These are phyloP conservation scores for Prinia subflava DNA, from an alignment of 2,113 vertebrate species.

Conservation along the genomic window DNA sequence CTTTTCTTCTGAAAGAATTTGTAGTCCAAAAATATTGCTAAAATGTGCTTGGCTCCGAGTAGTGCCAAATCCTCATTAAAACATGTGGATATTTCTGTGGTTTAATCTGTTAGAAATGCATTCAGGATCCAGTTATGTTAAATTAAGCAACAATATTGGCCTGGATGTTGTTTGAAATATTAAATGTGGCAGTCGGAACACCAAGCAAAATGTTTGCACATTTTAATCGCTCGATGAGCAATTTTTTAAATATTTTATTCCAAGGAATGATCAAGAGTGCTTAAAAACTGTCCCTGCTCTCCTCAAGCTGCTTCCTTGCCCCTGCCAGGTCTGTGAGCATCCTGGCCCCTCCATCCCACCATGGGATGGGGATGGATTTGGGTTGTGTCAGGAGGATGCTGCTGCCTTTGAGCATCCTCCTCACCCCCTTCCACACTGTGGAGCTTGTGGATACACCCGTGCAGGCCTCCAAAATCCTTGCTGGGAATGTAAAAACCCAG, in stretches of 20 bases:
- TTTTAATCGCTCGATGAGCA: constrained; percentile 22
- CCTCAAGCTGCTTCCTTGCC: background rate
- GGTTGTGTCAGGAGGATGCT: background rate
- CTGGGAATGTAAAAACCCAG: background rate
- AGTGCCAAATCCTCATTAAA: constrained; percentile 55
- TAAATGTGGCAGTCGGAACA: constrained; percentile 61
- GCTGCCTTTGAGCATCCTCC: constrained; percentile 57
- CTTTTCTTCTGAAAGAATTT: background rate
- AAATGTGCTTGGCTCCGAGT: constrained; percentile 29
- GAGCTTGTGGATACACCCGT: background rate
- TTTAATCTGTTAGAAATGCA: constrained; percentile 57
- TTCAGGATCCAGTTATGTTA: constrained; percentile 38
- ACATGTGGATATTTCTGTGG: constrained; percentile 58
- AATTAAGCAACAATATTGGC: constrained; percentile 63
- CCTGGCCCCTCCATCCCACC: background rate
- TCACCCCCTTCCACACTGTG: background rate
- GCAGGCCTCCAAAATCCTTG: background rate
- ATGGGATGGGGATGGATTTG: background rate
- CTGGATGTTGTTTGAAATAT: constrained; percentile 52
- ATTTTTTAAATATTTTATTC: background rate
- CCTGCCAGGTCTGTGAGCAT: background rate
- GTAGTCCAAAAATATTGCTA: constrained; percentile 42
- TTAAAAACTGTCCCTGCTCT: background rate
- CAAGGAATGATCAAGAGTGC: background rate
- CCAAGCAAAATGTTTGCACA: constrained; percentile 45